phyloP scores from a whole-genome alignment of 2,797 vertebrate species.

The Phrynocephalus vlangalii region DNA sequence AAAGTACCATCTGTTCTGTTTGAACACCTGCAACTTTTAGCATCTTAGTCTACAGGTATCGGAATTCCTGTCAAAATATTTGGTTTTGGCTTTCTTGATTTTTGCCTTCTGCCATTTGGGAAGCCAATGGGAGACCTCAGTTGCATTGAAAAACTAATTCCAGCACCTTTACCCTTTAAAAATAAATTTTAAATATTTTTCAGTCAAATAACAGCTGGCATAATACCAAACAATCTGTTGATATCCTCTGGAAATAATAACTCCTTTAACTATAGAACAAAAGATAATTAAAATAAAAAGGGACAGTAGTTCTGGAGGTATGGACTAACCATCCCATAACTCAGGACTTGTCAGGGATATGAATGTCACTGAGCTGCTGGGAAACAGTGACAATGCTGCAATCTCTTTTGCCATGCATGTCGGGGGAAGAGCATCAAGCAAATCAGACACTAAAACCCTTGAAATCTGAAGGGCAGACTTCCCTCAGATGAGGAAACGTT shows the following conservation, averaged over 20 bases:
- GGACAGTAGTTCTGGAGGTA: no score
- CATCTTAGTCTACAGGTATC: slow-evolving; percentile 25
- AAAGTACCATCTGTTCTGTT: slow-evolving; percentile 29
- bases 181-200: not conserved
- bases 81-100: slow-evolving; percentile 26
- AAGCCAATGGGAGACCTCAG: slow-evolving; percentile 12
- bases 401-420: no score
- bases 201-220: not conserved
- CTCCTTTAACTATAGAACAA: not conserved
- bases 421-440: no score
- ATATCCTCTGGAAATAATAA: not conserved
- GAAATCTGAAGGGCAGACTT: no score
- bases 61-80: slow-evolving; percentile 47
- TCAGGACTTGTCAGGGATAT: no score
- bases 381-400: no score
- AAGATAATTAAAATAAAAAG: not conserved
- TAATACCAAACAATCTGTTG: not conserved
- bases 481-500: no score
- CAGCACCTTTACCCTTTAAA: not conserved
- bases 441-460: no score
- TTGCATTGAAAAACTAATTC: not conserved
- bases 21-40: slow-evolving; percentile 8
- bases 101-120: slow-evolving; percentile 19
- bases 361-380: no score
- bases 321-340: no score